Evolutionary conservation across 2,888 invertebrate species (phyloP), one percentile per base, ranked within the genome.

Genomic region (Gandaritis pyraliata): DNA sequence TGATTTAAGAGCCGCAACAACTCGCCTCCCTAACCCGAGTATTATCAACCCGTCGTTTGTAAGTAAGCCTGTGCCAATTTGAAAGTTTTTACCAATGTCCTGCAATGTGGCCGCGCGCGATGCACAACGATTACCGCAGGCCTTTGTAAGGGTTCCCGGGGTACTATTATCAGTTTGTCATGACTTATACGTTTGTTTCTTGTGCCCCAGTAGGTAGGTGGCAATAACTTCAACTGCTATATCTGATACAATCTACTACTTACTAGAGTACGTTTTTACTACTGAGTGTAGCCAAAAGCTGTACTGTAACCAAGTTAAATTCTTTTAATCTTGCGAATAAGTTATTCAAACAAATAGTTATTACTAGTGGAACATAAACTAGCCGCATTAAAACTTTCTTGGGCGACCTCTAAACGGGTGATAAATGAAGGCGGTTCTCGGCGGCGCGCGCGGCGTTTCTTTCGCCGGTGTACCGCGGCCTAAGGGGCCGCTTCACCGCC

Each of bases 1-100:
- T 69, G 70, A 71, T 67, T 69, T 67, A 71, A 69, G 67, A 71
- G 64, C 66, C 69, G 69, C 64, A 65, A 67, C 70, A 62, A 61
- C 38, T 59, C 47, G 45, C 58, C 46, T 43, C 57, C 58, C 38
- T 50, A 52, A 63, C 61, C 61, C 56, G 50, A 41, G 41, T 18
- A 33, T 23, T 55, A 41, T n/a, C n/a, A n/a, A n/a, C 48, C 54
- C 45, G 59, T 18, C 55, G 39, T 53, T 53, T 36, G 50, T 51
- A 54, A 63, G 46, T 55, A 62, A 58, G 38, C 58, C 39, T 49
- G 47, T 23, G 45, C 29, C 18, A 33, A 57, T 39, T 43, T 57
- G 45, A 12, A 43, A 30, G 33, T 51, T 56, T 58, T 51, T 50
- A 46, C 23, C 47, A 12, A 46, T 46, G 50, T 63, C 46, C 54